Percentiles rank a stretch among this genome's conserved stretches.
Conservation (phyloP, 1,140 invertebrate genomes). For the Megathymus violae region DNA sequence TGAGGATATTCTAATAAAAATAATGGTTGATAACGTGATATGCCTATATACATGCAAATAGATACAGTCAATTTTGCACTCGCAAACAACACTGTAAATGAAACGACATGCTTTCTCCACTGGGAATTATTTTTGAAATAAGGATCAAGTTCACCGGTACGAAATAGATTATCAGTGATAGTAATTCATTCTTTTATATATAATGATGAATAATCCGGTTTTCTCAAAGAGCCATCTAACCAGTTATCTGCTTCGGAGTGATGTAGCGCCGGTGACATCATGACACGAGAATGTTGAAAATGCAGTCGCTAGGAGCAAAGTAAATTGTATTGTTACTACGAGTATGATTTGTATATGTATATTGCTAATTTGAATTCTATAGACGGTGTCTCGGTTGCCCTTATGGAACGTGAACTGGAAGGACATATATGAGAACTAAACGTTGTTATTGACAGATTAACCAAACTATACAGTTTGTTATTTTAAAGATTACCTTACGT, state of each 20-base stretch:
- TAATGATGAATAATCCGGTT: conserved; percentile 9
- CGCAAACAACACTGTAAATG: too few relatives aligned
- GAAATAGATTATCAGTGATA: conserved; percentile 1
- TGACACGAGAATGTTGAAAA: conserved; percentile 8
- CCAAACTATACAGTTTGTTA: background rate
- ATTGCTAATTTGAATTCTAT: background rate
- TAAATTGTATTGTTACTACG: conserved; percentile 10
- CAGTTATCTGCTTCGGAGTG: conserved; percentile 18
- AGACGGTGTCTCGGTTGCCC: background rate
- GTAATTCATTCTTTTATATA: conserved; percentile 2
- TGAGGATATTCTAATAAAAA: too few relatives aligned
- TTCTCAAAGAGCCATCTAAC: conserved; percentile 9
- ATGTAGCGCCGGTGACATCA: conserved; percentile 16
- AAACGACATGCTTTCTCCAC: too few relatives aligned
- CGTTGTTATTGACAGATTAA: too few relatives aligned
- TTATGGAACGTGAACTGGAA: too few relatives aligned
- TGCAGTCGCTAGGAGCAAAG: conserved; percentile 5
- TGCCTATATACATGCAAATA: too few relatives aligned
- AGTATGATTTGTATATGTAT: background rate
- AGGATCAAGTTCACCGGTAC: too few relatives aligned
- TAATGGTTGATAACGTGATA: too few relatives aligned
- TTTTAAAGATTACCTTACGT: too few relatives aligned
- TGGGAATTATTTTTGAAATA: too few relatives aligned
- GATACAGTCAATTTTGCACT: too few relatives aligned
- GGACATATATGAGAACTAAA: too few relatives aligned